These are phyloP conservation scores for Geopemphigus sp. DNA, from an alignment of 1,140 invertebrate genomes.

Conservation along the genomic window DNA sequence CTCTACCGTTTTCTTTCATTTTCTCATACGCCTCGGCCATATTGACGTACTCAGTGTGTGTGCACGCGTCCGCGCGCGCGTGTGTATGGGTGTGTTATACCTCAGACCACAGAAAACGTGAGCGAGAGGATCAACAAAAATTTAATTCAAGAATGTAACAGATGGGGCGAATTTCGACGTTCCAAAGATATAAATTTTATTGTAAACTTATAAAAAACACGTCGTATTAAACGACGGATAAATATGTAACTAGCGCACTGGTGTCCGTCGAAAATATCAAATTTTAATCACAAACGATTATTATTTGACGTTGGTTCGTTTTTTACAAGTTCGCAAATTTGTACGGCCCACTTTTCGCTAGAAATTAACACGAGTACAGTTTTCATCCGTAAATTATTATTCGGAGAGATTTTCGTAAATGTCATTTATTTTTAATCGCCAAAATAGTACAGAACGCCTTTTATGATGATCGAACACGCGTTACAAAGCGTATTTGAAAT, in stretches of 20 bases:
- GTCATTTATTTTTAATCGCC: no score
- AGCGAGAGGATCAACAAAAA: not conserved
- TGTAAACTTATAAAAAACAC: not conserved
- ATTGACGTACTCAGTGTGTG: not conserved
- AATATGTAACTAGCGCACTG: not conserved
- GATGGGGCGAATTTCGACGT: not conserved
- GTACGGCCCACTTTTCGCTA: no score
- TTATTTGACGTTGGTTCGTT: no score
- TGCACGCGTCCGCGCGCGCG: not conserved
- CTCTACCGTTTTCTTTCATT: constrained; percentile 6
- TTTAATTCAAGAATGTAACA: not conserved
- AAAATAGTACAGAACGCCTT: no score
- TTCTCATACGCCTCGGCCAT: not conserved
- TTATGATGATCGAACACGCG: no score
- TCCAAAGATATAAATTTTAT: not conserved
- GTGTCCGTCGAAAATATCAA: not conserved
- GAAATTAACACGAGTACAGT: no score
- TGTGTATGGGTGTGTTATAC: not conserved
- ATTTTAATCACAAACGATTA: no score
- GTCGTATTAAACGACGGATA: not conserved
- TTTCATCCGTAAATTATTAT: no score
- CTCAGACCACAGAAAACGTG: not conserved
- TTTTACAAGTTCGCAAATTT: no score
- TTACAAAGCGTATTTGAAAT: no score
- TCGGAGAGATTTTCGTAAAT: no score